These are phyloP conservation scores for Chauna torquata DNA, from an alignment of 2,113 vertebrate genomes.

Conservation along the genomic window DNA sequence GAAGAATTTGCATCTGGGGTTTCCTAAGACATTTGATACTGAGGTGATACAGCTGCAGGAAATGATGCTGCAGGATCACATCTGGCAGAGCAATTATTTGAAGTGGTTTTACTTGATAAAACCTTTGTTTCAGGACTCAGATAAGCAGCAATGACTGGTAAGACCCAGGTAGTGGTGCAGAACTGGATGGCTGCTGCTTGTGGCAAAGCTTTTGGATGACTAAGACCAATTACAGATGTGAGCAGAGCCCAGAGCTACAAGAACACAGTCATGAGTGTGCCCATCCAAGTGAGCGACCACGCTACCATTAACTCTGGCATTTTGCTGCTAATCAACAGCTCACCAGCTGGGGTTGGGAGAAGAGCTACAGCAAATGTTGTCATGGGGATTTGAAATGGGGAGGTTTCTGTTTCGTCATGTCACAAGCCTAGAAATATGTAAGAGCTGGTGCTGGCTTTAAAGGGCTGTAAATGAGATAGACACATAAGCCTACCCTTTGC, in stretches of 20 bases:
- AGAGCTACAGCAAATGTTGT: background rate
- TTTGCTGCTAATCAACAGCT: background rate
- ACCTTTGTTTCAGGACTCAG: background rate
- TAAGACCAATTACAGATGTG: background rate
- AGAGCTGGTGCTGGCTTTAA: background rate
- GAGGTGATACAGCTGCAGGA: background rate
- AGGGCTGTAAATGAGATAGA: background rate
- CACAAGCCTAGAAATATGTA: background rate
- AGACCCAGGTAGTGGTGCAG: background rate
- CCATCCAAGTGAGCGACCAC: background rate
- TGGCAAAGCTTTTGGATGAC: background rate
- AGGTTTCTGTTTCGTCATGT: background rate
- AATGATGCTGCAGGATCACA: background rate
- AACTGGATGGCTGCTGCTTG: background rate
- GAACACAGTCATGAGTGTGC: background rate
- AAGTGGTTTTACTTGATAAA: background rate
- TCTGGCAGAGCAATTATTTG: background rate
- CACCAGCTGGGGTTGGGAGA: background rate
- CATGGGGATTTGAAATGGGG: background rate
- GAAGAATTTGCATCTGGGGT: constrained; percentile 8
- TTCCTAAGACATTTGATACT: background rate
- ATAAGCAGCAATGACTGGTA: background rate
- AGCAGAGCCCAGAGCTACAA: background rate
- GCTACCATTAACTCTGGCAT: background rate
- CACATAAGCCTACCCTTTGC: background rate